Conservation (phyloP, 2,113 vertebrate species). For the Pluvianellus socialis region DNA sequence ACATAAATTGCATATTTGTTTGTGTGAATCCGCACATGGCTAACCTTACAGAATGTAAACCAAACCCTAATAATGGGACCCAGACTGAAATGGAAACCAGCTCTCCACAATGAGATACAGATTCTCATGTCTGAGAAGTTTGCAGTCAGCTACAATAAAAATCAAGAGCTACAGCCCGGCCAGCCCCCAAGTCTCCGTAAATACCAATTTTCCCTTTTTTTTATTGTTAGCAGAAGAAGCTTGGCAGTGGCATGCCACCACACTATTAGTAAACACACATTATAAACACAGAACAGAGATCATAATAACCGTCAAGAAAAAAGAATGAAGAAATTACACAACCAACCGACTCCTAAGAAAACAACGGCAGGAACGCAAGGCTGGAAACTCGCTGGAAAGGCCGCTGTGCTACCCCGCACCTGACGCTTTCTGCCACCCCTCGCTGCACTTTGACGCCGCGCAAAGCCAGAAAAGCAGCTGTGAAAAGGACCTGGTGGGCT, state of each 20-base stretch:
- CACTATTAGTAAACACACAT: constrained; percentile 61
- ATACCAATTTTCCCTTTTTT: constrained; percentile 48
- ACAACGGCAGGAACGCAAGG: not conserved
- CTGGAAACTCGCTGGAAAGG: not conserved
- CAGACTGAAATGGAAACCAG: constrained; percentile 61
- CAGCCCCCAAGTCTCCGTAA: constrained; percentile 18
- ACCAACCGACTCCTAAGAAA: not conserved
- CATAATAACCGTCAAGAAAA: not conserved
- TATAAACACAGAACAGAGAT: constrained; percentile 37
- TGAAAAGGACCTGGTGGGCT: not conserved
- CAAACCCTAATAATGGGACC: constrained; percentile 55
- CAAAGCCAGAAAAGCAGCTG: not conserved
- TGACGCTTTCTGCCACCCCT: not conserved
- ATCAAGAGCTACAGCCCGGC: not conserved
- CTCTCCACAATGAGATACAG: constrained; percentile 59
- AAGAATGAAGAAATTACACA: not conserved
- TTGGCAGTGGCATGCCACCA: constrained; percentile 38
- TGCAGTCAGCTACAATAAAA: constrained; percentile 67
- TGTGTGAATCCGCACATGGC: constrained; percentile 53
- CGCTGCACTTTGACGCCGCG: not conserved
- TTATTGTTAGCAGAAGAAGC: constrained; percentile 57
- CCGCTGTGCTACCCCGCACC: not conserved
- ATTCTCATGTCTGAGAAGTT: constrained; percentile 23
- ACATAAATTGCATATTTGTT: constrained; percentile 47
- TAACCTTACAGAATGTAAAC: constrained; percentile 48